Evolutionary conservation across 2,888 invertebrate genomes (phyloP).

Genomic region (Synergus gifuensis): DNA sequence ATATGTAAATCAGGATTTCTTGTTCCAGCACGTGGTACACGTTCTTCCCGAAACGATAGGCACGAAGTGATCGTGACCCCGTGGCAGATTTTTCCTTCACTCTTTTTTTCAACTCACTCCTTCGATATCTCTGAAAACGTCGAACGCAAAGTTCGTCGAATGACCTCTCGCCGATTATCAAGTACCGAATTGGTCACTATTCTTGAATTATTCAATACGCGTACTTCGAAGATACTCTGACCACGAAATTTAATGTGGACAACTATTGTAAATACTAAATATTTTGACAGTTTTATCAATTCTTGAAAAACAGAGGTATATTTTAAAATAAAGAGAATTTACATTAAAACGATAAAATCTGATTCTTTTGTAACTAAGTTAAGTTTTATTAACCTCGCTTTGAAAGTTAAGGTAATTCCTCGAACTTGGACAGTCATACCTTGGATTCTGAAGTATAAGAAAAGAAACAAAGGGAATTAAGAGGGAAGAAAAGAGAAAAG

Average conservation of each 20-base stretch:
- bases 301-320: neutral
- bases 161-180: slow-evolving; percentile 51
- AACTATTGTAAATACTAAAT: neutral
- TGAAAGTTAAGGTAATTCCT: neutral
- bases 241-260: neutral
- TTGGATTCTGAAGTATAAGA: neutral
- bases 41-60: slow-evolving; percentile 61
- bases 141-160: slow-evolving; percentile 47
- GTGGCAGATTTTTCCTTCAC: slow-evolving; percentile 40
- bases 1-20: slow-evolving; percentile 73
- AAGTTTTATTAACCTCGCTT: neutral
- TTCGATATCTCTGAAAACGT: slow-evolving; percentile 52
- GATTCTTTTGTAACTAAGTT: neutral
- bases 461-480: slow-evolving; percentile 1
- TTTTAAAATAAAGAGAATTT: neutral
- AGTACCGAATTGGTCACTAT: slow-evolving; percentile 44
- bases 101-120: slow-evolving; percentile 49
- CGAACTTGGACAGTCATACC: neutral
- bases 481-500: slow-evolving; percentile 35
- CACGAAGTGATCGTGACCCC: slow-evolving; percentile 64
- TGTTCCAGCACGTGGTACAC: slow-evolving; percentile 60
- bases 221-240: neutral
- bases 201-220: slow-evolving; percentile 51
- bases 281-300: neutral
- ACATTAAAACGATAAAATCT: neutral